Conservation (phyloP, 2,888 invertebrate genomes). For the Sarcophaga carnaria region DNA sequence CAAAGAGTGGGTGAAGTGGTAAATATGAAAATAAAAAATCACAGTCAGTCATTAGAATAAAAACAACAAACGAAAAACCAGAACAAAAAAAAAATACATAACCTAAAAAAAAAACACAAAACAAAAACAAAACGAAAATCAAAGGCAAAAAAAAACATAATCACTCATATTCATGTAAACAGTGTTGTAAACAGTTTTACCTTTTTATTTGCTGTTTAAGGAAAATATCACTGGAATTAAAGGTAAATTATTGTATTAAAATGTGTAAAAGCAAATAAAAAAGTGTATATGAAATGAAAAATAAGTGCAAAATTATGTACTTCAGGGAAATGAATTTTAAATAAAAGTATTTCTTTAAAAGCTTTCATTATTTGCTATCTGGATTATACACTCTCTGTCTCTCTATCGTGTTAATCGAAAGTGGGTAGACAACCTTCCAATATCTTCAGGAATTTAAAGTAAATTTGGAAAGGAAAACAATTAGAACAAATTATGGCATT, state of each 20-base stretch:
- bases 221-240: neutral
- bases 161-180: neutral
- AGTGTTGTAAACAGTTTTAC: slow-evolving; percentile 4
- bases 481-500: too few relatives aligned
- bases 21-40: neutral
- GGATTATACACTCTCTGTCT: too few relatives aligned
- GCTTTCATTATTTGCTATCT: too few relatives aligned
- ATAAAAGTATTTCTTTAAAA: too few relatives aligned
- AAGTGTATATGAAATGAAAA: too few relatives aligned
- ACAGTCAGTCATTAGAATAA: neutral
- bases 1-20: slow-evolving; percentile 37
- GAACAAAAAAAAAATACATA: slow-evolving; percentile 23
- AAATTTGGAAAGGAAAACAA: too few relatives aligned
- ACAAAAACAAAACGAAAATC: neutral
- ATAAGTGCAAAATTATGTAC: too few relatives aligned
- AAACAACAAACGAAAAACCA: neutral
- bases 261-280: too few relatives aligned
- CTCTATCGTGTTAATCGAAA: too few relatives aligned
- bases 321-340: too few relatives aligned
- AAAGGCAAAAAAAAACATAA: neutral
- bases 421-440: too few relatives aligned
- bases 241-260: neutral
- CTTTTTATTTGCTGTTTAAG: neutral
- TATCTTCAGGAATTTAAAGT: too few relatives aligned
- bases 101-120: neutral